Percentiles rank a stretch among this genome's conserved stretches.
phyloP scores from a whole-genome alignment of 2,888 invertebrate species.

The Microdon myrmicae region DNA sequence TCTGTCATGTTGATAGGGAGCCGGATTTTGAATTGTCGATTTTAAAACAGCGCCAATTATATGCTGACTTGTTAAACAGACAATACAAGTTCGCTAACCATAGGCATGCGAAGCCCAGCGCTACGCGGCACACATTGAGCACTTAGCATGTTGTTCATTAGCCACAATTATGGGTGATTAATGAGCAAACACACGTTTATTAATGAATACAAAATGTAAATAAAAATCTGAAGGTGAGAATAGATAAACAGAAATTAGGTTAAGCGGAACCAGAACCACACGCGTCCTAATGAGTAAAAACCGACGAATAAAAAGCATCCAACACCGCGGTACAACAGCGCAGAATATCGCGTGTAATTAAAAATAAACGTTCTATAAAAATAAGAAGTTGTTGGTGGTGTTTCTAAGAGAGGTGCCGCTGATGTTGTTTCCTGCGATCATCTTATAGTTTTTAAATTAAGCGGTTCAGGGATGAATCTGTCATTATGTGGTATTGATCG shows the following conservation, averaged over 20 bases:
- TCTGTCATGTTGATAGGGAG: too few relatives aligned
- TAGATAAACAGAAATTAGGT: not conserved
- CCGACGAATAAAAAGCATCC: constrained; percentile 32
- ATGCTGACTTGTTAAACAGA: too few relatives aligned
- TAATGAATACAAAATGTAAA: too few relatives aligned
- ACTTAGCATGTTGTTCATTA: too few relatives aligned
- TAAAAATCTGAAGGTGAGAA: constrained; percentile 19
- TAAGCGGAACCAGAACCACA: constrained; percentile 22
- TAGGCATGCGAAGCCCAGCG: too few relatives aligned
- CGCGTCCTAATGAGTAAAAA: constrained; percentile 18
- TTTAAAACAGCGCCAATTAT: too few relatives aligned
- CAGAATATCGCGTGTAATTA: constrained; percentile 66
- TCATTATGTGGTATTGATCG: too few relatives aligned
- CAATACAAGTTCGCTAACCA: too few relatives aligned
- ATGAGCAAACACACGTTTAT: too few relatives aligned
- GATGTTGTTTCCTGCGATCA: constrained; percentile 22
- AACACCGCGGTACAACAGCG: constrained; percentile 44
- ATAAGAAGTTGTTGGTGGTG: constrained; percentile 47
- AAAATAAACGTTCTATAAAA: constrained; percentile 67
- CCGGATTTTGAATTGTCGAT: too few relatives aligned
- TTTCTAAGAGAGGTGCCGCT: constrained; percentile 12
- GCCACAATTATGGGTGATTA: too few relatives aligned
- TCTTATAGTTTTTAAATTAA: constrained; percentile 40
- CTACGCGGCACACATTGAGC: too few relatives aligned
- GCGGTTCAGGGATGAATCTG: constrained; percentile 23